These are phyloP conservation scores for Eleginops maclovinus DNA, from an alignment of 2,113 vertebrate genomes.

Conservation along the genomic window DNA sequence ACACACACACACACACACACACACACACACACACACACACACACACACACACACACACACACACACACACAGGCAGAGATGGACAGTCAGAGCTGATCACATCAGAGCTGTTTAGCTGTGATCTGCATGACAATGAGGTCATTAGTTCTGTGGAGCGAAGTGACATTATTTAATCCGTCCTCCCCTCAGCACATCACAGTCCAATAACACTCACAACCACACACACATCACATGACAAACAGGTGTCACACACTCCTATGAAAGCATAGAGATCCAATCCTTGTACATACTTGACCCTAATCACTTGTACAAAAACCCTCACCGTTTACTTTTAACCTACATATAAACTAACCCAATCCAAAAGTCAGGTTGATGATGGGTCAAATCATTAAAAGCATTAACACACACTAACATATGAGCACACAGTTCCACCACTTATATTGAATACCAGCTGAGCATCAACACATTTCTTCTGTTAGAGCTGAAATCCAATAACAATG, in stretches of 20 bases:
- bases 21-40: background rate
- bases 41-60: background rate
- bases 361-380: background rate
- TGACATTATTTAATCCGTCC: constrained; percentile 39
- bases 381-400: constrained; percentile 28
- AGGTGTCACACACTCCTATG: no score
- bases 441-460: constrained; percentile 41
- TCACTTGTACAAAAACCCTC: background rate
- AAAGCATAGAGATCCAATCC: no score
- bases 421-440: constrained; percentile 20
- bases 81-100: constrained; percentile 25
- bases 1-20: background rate
- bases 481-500: constrained; percentile 37
- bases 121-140: constrained; percentile 54
- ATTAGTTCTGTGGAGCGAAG: constrained; percentile 38
- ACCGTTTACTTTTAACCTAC: no score
- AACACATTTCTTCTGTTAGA: constrained; percentile 41
- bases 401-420: constrained; percentile 6
- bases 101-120: constrained; percentile 33
- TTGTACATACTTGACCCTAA: constrained; percentile 10
- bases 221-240: no score
- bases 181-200: constrained; percentile 4
- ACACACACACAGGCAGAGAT: background rate
- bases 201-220: background rate
- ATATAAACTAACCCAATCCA: constrained; percentile 23